Percentiles rank a stretch among this genome's conserved stretches.
phyloP scores from a whole-genome alignment of 2,113 vertebrate species.

The Pionites leucogaster region DNA sequence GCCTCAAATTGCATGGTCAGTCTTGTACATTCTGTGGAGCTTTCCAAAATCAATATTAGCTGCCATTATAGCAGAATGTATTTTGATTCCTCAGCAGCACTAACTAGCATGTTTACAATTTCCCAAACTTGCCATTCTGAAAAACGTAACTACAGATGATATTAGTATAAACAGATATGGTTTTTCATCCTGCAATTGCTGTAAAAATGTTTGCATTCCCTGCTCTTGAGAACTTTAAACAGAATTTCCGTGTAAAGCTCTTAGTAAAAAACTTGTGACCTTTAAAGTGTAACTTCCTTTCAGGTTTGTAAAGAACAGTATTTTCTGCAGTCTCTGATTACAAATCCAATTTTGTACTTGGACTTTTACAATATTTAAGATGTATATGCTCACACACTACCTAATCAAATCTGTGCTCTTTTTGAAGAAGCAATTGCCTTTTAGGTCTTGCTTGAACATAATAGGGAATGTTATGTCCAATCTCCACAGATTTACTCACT shows the following conservation, averaged over 20 bases:
- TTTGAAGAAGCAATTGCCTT: background rate
- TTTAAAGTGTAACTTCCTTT: background rate
- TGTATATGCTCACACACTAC: background rate
- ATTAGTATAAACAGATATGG: background rate
- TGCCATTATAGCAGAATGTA: background rate
- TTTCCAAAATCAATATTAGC: background rate
- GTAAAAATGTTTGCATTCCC: background rate
- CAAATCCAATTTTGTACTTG: background rate
- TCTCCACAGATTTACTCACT: background rate
- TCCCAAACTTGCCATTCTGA: background rate
- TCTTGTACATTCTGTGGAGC: background rate
- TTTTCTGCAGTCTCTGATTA: background rate
- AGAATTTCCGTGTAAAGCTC: background rate
- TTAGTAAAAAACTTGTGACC: background rate
- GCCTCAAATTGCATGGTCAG: background rate
- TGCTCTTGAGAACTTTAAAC: background rate
- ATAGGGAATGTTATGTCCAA: background rate
- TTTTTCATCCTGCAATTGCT: background rate
- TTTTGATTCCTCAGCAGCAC: background rate
- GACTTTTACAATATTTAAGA: background rate
- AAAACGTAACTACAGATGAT: background rate
- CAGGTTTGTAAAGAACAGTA: background rate
- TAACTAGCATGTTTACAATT: background rate
- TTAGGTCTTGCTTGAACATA: background rate
- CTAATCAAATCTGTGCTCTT: background rate